These are phyloP conservation scores for Clarias laeviceps DNA, from an alignment of 2,797 vertebrate genomes.

Conservation along the genomic window DNA sequence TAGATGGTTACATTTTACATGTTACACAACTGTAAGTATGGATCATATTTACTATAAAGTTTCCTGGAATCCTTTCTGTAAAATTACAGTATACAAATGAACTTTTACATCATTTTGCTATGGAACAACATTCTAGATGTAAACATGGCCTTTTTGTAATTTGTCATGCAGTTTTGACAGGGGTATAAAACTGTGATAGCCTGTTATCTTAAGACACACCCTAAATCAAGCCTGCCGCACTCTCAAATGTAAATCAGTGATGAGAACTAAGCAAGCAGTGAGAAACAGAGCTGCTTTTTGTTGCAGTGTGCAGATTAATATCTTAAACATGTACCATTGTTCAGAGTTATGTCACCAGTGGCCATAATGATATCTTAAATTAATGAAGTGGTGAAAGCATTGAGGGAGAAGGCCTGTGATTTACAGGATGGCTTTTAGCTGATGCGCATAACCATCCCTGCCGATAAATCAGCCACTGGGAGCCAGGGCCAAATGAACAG, in stretches of 20 bases:
- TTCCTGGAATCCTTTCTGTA: background rate
- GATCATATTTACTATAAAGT: background rate
- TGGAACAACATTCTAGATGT: background rate
- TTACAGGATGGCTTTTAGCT: constrained; percentile 88
- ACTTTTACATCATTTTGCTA: background rate
- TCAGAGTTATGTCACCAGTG: constrained; percentile 89
- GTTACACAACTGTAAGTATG: background rate
- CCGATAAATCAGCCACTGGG: constrained; percentile 84
- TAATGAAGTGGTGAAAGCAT: constrained; percentile 89
- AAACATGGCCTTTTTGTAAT: constrained; percentile 23
- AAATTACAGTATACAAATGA: background rate
- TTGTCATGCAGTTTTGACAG: constrained; percentile 25
- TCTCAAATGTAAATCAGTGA: constrained; percentile 58
- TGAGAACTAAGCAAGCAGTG: constrained; percentile 57
- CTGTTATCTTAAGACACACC: constrained; percentile 51
- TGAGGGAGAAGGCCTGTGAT: constrained; percentile 82
- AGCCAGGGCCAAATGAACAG: constrained; percentile 87
- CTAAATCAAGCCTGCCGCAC: constrained; percentile 43
- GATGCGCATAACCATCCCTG: constrained; percentile 84
- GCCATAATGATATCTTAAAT: constrained; percentile 92
- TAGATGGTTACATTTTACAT: background rate
- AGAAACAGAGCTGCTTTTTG: constrained; percentile 55
- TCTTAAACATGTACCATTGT: constrained; percentile 87
- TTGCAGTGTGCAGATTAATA: constrained; percentile 59
- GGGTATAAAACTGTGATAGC: constrained; percentile 52